Percentiles rank a stretch among this genome's conserved stretches.
phyloP scores from a whole-genome alignment of 2,113 vertebrate genomes.

The Bos taurus region DNA sequence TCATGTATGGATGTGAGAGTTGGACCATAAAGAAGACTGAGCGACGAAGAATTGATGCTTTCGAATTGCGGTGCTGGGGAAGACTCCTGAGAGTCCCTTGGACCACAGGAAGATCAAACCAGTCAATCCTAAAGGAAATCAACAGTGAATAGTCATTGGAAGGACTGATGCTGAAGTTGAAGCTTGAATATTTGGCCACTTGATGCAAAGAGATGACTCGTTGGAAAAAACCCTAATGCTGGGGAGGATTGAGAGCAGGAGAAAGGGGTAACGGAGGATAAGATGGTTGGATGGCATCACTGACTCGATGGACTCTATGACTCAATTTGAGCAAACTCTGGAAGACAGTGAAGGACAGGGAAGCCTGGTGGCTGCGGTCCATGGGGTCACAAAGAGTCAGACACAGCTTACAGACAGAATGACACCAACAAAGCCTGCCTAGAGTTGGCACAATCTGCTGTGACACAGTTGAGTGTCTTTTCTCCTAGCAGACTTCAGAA shows the following conservation, averaged over 20 bases:
- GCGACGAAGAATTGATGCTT: not conserved
- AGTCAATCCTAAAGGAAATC: not conserved
- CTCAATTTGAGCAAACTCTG: not conserved
- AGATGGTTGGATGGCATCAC: not conserved
- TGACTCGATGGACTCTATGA: not conserved
- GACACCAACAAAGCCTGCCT: not conserved
- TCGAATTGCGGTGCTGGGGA: rapidly evolving
- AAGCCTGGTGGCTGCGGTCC: not conserved
- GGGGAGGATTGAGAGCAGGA: not conserved
- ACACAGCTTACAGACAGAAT: not conserved
- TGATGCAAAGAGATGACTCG: not conserved
- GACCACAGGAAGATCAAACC: not conserved
- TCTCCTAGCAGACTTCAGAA: not conserved
- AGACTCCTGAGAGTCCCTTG: not conserved
- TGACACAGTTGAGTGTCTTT: not conserved
- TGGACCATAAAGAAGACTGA: not conserved
- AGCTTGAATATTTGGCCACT: not conserved
- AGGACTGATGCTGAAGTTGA: not conserved
- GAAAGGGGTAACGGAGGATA: not conserved
- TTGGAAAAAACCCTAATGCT: not conserved
- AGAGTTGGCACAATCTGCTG: not conserved
- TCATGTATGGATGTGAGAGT: not conserved
- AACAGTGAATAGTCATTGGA: not conserved
- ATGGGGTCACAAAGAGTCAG: not conserved
- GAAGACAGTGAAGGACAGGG: not conserved